Evolutionary conservation across 2,113 vertebrate genomes (phyloP).

Genomic region (Platichthys flesus): DNA sequence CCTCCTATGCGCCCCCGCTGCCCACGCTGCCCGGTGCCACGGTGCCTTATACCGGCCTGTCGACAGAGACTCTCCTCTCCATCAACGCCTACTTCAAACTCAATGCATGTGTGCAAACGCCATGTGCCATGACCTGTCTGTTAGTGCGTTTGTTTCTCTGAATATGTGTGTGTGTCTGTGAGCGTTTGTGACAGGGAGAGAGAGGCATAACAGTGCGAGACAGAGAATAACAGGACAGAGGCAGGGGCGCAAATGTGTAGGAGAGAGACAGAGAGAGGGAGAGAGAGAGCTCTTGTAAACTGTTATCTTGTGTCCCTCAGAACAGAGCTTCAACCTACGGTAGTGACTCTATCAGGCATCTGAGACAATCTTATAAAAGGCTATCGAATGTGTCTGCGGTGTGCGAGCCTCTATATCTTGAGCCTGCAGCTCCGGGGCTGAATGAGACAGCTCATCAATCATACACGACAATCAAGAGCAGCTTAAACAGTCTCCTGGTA

Average conservation of each 20-base stretch:
- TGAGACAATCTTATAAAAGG: slow-evolving; percentile 56
- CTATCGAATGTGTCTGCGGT: slow-evolving; percentile 34
- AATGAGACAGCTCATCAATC: slow-evolving; percentile 58
- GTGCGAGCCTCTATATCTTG: slow-evolving; percentile 32
- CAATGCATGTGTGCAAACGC: slow-evolving; percentile 32
- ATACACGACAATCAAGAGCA: slow-evolving; percentile 48
- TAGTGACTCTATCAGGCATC: slow-evolving; percentile 28
- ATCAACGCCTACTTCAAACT: slow-evolving; percentile 47
- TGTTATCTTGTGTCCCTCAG: slow-evolving; percentile 34
- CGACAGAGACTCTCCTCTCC: slow-evolving; percentile 58
- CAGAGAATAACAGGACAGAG: slow-evolving; percentile 46
- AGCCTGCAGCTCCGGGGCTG: slow-evolving; percentile 35
- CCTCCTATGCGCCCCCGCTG: slow-evolving; percentile 43
- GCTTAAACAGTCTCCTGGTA: slow-evolving; percentile 31
- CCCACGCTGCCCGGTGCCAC: slow-evolving; percentile 57
- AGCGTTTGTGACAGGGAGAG: slow-evolving; percentile 17
- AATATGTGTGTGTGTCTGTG: slow-evolving; percentile 37
- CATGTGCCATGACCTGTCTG: slow-evolving; percentile 21
- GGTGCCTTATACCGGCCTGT: slow-evolving; percentile 51
- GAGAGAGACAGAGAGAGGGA: slow-evolving; percentile 19
- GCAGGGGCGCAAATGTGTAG: slow-evolving; percentile 23
- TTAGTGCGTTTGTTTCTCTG: slow-evolving; percentile 7
- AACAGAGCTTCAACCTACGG: slow-evolving; percentile 2
- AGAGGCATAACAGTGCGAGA: slow-evolving; percentile 31
- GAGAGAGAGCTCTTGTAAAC: slow-evolving; percentile 1